Conservation (phyloP, 1,140 invertebrate genomes). For the Orussus abietinus region DNA sequence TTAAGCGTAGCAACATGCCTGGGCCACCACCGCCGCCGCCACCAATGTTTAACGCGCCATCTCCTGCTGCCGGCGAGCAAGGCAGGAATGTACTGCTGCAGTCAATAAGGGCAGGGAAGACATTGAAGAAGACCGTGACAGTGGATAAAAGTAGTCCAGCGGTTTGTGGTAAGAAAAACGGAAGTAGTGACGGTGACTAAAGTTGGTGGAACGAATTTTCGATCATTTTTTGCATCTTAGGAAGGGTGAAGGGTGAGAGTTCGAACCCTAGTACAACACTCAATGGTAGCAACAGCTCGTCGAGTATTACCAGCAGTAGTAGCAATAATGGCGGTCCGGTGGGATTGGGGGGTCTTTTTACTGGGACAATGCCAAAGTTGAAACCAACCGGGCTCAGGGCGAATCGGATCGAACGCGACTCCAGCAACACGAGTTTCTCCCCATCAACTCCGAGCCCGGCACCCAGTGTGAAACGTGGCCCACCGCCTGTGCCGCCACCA, state of each 20-base stretch:
- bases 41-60: conserved; percentile 47
- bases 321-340: conserved; percentile 53
- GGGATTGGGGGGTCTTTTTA: conserved; percentile 73
- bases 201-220: conserved; percentile 1
- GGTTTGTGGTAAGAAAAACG: conserved; percentile 61
- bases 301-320: conserved; percentile 43
- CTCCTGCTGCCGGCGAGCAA: conserved; percentile 54
- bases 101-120: conserved; percentile 77
- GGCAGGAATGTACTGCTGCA: conserved; percentile 67
- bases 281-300: conserved; percentile 30
- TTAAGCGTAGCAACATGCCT: conserved; percentile 56
- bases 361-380: conserved; percentile 83
- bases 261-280: conserved; percentile 35
- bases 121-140: conserved; percentile 81
- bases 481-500: conserved; percentile 55
- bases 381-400: conserved; percentile 66
- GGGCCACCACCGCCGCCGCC: conserved; percentile 62
- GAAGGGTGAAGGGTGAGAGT: conserved; percentile 42
- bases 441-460: conserved; percentile 16
- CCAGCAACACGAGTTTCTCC: conserved; percentile 20
- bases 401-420: conserved; percentile 37
- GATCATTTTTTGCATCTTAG: conserved; percentile 28
- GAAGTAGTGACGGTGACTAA: too few species aligned
- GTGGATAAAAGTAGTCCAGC: conserved; percentile 83
- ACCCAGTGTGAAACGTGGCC: conserved; percentile 48